Base-by-base conservation (phyloP, 2,797 vertebrate species). In the Kryptolebias ocellatus region DNA sequence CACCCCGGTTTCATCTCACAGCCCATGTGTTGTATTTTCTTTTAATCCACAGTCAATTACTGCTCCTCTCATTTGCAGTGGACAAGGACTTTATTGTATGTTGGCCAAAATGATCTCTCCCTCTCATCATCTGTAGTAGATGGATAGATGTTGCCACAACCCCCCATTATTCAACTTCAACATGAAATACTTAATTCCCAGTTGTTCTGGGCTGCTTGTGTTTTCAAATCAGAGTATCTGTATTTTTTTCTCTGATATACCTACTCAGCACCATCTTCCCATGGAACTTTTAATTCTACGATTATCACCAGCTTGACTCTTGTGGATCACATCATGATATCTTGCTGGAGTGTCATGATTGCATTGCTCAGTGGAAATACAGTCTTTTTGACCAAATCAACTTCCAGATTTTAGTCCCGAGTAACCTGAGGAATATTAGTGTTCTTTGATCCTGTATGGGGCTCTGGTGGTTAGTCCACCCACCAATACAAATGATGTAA, bases 41-140 rank as follows among this genome's bases (percentile, higher is more conserved):
- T 54, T 54, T 31, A 53, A 53, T 53, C 52, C 52, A 53, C 52
- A n/a, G n/a, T n/a, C n/a, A 53, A 10, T n/a, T 54, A 10, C 34
- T 34, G n/a, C 29, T 54, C 16, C 16, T 54, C 34, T 54, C 53
- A n/a, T 28, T 17, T 54, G 34, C 53, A 54, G 29, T 34, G 31
- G 29, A 34, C 29, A 54, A 17, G 17, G 17, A 54, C 29, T 54
- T 54, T 16, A 54, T 54, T 28, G 34, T 37, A 29, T 31, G 16
- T 34, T 17, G 53, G 29, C n/a, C 17, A 17, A 34, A 54, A 29
- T 54, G 53, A 54, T 29, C 12, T 16, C 18, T 31, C 11, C 16
- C 53, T 54, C 14, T 16, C 12, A 54, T 54, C 29, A 11, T 27
- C 28, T 53, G 15, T 6, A 24, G 53, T n/a, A 34, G 28, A 29